Conservation (phyloP, 2,113 vertebrate species). For the Hippocampus guttulatus region DNA sequence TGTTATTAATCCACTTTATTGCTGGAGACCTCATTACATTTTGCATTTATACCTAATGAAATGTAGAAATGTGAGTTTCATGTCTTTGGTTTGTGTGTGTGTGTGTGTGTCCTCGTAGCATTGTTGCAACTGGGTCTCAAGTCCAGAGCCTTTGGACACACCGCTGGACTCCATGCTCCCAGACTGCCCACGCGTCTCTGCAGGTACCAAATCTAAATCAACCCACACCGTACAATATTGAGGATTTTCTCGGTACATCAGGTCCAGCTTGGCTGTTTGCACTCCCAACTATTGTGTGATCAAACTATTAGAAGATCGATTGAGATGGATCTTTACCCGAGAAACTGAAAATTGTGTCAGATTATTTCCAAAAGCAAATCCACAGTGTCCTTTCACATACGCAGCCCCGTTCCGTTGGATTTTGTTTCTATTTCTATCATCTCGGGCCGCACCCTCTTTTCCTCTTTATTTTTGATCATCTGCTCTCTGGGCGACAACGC, state of each 20-base stretch:
- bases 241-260: not conserved
- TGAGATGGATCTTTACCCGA: slow-evolving; percentile 34
- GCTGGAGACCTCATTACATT: no score
- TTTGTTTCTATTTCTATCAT: slow-evolving; percentile 33
- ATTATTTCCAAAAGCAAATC: slow-evolving; percentile 43
- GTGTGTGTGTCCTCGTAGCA: slow-evolving; percentile 70
- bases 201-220: slow-evolving; percentile 77
- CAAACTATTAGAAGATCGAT: slow-evolving; percentile 23
- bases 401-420: slow-evolving; percentile 21
- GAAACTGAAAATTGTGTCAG: slow-evolving; percentile 27
- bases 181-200: slow-evolving; percentile 91
- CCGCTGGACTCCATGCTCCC: slow-evolving; percentile 90
- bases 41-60: no score
- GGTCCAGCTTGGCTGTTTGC: not conserved
- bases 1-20: no score
- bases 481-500: slow-evolving; percentile 34
- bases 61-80: no score
- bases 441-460: slow-evolving; percentile 6
- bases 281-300: not conserved
- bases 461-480: slow-evolving; percentile 43
- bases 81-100: not conserved
- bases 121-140: slow-evolving; percentile 97
- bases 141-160: slow-evolving; percentile 87
- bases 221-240: not conserved
- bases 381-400: slow-evolving; percentile 15